Percentiles rank a stretch among this genome's conserved stretches.
Evolutionary conservation across 2,113 vertebrate species (phyloP).

Genomic region (Gambusia affinis): DNA sequence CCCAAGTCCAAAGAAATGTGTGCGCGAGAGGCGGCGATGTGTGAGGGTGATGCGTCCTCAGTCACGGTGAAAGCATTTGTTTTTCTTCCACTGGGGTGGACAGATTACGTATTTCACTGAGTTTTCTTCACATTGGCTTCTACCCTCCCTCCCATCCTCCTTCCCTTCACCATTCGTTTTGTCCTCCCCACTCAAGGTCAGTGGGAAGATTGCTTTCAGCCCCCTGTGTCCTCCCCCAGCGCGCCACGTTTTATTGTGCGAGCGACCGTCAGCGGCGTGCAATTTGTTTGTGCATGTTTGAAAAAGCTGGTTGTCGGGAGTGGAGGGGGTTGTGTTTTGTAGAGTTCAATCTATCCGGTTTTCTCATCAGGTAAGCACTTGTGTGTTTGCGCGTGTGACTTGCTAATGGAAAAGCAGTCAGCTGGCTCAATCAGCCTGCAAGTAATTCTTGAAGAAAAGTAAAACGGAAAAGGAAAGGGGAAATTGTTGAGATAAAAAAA

Average conservation of each 20-base stretch:
- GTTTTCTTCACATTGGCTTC: constrained; percentile 53
- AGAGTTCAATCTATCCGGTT: constrained; percentile 40
- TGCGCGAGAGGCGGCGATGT: constrained; percentile 11
- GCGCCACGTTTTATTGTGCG: constrained; percentile 60
- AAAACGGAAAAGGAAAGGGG: constrained; percentile 31
- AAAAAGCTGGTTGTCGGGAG: constrained; percentile 15
- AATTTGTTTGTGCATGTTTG: constrained; percentile 44
- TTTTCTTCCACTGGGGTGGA: constrained; percentile 60
- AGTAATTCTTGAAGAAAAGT: constrained; percentile 25
- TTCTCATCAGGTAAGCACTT: constrained; percentile 44
- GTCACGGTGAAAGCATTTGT: constrained; percentile 74
- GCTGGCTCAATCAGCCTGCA: constrained; percentile 30
- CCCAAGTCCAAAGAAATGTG: constrained; percentile 24
- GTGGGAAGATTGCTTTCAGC: constrained; percentile 77
- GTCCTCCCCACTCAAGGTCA: constrained; percentile 76
- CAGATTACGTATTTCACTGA: constrained; percentile 77
- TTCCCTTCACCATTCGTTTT: constrained; percentile 51
- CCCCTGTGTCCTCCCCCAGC: constrained; percentile 66
- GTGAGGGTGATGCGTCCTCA: constrained; percentile 65
- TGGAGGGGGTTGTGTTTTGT: constrained; percentile 5
- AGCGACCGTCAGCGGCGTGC: constrained; percentile 40
- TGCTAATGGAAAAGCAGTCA: constrained; percentile 44
- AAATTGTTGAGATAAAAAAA: constrained; percentile 43
- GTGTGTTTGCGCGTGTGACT: constrained; percentile 24
- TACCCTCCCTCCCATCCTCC: constrained; percentile 2